Evolutionary conservation across 2,888 invertebrate species (phyloP), one percentile per base, ranked within the genome.

Genomic region (Yponomeuta plumbellus): DNA sequence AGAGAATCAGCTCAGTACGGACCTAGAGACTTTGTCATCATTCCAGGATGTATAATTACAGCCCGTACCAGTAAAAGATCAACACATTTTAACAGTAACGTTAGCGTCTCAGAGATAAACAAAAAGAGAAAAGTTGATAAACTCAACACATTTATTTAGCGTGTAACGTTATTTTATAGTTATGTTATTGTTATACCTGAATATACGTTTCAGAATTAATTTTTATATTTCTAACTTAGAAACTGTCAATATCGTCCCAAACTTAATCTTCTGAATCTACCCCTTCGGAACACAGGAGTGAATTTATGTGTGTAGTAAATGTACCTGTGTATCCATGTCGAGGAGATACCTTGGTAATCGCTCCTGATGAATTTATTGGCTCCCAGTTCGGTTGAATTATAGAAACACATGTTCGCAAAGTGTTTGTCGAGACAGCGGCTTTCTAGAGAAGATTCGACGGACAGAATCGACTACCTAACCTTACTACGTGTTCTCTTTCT

Each of bases 361-460:
- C 82, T 69, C 76, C 34, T 88, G 88, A 89, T 76, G 88, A 89
- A 89, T 89, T 89, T 89, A 89, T 89, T 81, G 88, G 83, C 72
- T 73, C 75, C 80, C 82, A 83, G 81, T 26, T 82, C 79, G 78
- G 78, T 80, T 82, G 84, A 86, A 79, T 85, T 84, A 85, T 77
- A 65, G 17, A 17, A 52, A 52, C 44, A 52, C 13, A 13, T 17
- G 44, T 52, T 52, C 3, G 17, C 44, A 52, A 52, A 52, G 17
- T 52, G 44, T 52, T 52, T 52, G 13, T 52, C 13, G 44, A 17
- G 44, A 52, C 17, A 5, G 44, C 17, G 5, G 44, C 44, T 52
- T 52, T 52, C 1, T 10, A 34, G 34, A 34, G 1, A 34, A 34
- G 8, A 4, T 34, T 3, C 34, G 6, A 34, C 34, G 1, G 34